phyloP scores from a whole-genome alignment of 2,888 invertebrate genomes.

The Orthosia gracilis region DNA sequence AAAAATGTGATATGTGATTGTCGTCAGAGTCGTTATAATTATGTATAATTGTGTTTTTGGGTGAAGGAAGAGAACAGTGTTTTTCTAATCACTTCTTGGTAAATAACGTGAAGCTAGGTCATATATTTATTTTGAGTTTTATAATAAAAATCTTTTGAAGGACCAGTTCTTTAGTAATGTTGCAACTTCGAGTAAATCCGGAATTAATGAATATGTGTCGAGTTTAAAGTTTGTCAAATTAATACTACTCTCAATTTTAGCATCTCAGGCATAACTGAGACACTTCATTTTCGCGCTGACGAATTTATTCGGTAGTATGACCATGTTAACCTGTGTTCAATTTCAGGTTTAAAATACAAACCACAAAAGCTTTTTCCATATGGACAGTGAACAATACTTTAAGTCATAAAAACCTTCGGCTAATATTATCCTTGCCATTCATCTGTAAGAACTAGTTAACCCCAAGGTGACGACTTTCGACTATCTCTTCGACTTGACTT shows the following conservation, averaged over 20 bases:
- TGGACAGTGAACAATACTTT: neutral
- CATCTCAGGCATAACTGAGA: no score
- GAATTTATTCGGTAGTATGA: neutral
- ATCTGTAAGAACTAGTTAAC: conserved; percentile 30
- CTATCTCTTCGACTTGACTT: conserved; percentile 38
- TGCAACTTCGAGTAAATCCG: neutral
- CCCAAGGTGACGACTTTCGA: conserved; percentile 54
- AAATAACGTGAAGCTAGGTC: no score
- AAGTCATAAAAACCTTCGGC: conserved; percentile 12
- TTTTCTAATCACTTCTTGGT: neutral
- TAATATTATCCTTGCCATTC: conserved; percentile 38
- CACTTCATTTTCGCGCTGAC: neutral
- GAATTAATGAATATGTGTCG: neutral
- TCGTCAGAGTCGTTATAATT: neutral
- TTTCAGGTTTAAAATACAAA: conserved; percentile 7
- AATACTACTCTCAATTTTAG: neutral
- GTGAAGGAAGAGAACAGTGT: conserved; percentile 16
- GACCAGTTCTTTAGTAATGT: neutral
- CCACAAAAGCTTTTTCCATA: neutral
- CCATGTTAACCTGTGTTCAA: neutral
- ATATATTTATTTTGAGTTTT: no score
- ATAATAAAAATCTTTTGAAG: neutral
- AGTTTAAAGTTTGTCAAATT: neutral
- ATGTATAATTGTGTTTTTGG: conserved; percentile 35
- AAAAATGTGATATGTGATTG: conserved; percentile 16